Base-by-base conservation (phyloP, 2,113 vertebrate species). In the Sinocyclocheilus rhinocerous region DNA sequence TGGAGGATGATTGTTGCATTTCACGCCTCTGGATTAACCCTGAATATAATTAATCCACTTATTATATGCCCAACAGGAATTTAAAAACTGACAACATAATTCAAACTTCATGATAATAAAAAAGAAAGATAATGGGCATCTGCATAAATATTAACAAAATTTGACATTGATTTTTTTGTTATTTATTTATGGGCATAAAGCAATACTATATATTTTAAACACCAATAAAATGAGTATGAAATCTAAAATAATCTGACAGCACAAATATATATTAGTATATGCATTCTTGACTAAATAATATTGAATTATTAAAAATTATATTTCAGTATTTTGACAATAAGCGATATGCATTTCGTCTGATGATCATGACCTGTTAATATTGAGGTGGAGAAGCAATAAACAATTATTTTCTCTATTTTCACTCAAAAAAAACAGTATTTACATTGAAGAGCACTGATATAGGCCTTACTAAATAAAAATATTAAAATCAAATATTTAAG, bases 1-100 rank as follows among this genome's bases (percentile, higher is more conserved):
- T 80, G n/a, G 22, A 42, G 57, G 77, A 80, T 80, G 57, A 80
- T 42, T 80, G 77, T 45, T 80, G 77, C 5, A 63, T 80, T 80
- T 80, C 33, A 61, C 77, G 57, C 77, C 77, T 80, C 77, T 24
- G 77, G 55, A 80, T 80, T 80, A 63, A 24, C 42, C 12, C 57
- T 9, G 57, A 18, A 42, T 24, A 42, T 61, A 61, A 63, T 42
- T 13, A 59, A 79, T 59, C 76, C 33, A 77, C 18, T 85, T 78
- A 33, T 69, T 52, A 45, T 48, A 48, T 48, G 70, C 70, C 70
- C 39, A 13, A 26, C 9, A 24, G 45, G 42, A 85, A 61, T 85
- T 55, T 48, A 48, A 26, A 29, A 22, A 45, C 42, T 48, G 39
- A 63, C 13, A 76, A 15, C 18, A 76, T 22, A 4, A 61, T 48